Percentiles rank a stretch among this genome's conserved stretches.
phyloP scores from a whole-genome alignment of 2,888 invertebrate genomes.

The Drosophila hamatofila region DNA sequence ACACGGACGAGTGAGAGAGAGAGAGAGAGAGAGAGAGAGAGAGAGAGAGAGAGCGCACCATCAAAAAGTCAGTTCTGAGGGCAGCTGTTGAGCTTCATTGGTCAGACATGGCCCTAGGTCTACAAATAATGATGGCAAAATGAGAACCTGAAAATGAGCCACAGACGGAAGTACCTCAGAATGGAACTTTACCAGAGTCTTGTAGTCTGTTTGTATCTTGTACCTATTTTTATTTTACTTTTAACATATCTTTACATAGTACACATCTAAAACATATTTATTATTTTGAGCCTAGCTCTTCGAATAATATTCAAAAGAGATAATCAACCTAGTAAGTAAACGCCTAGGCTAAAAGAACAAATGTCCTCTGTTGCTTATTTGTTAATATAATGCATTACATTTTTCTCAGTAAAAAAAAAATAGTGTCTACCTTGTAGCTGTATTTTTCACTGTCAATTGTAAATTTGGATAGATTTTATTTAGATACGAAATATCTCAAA shows the following conservation, averaged over 20 bases:
- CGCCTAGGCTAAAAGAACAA: too few species aligned
- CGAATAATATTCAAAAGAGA: too few species aligned
- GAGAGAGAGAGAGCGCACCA: constrained; percentile 25
- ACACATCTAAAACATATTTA: too few species aligned
- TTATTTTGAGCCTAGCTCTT: too few species aligned
- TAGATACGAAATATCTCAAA: too few species aligned
- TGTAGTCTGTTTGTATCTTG: neutral
- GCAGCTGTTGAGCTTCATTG: constrained; percentile 45
- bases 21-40: neutral
- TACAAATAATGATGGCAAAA: constrained; percentile 5
- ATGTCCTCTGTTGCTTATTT: too few species aligned
- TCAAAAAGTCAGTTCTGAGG: constrained; percentile 40
- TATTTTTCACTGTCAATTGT: too few species aligned
- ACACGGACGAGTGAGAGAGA: neutral
- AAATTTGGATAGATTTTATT: too few species aligned
- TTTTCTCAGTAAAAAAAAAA: too few species aligned
- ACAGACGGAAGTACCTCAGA: neutral
- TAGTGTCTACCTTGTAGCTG: too few species aligned
- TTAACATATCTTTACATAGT: neutral
- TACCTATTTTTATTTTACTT: neutral
- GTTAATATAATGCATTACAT: too few species aligned
- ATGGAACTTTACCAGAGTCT: neutral
- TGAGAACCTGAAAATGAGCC: neutral
- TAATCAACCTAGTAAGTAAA: too few species aligned
- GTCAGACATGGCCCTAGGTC: constrained; percentile 41